Conservation (phyloP, 2,113 vertebrate genomes). For the Anser brachyrhynchus region DNA sequence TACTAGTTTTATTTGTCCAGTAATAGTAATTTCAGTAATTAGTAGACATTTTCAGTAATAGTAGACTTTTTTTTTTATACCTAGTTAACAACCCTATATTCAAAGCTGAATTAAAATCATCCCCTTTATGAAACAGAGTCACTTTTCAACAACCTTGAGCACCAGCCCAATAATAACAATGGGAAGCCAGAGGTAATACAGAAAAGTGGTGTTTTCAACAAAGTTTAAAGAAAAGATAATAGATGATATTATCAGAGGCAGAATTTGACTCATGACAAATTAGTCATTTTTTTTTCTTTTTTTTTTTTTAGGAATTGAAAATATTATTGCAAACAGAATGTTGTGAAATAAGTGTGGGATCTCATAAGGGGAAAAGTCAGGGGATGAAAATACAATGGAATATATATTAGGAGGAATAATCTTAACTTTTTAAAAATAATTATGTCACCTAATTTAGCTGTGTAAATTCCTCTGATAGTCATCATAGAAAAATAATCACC, state of each 20-base stretch:
- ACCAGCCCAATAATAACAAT: neutral
- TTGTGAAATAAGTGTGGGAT: neutral
- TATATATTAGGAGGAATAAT: neutral
- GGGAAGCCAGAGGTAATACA: neutral
- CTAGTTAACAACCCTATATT: neutral
- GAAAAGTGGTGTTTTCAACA: neutral
- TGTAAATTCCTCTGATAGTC: neutral
- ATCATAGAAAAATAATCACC: neutral
- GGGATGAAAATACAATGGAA: neutral
- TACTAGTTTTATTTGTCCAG: neutral
- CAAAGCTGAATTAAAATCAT: neutral
- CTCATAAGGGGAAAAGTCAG: neutral
- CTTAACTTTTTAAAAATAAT: neutral
- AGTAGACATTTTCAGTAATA: neutral
- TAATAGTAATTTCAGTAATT: no score
- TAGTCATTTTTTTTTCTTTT: neutral
- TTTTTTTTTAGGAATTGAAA: neutral
- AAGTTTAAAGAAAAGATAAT: neutral
- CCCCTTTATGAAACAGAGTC: neutral
- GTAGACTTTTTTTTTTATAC: neutral
- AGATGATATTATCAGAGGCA: neutral
- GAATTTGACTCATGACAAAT: neutral
- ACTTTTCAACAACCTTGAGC: neutral
- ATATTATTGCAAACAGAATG: neutral
- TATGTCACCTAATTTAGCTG: neutral